Conservation (phyloP, 2,113 vertebrate genomes). For the Cisticola juncidis region DNA sequence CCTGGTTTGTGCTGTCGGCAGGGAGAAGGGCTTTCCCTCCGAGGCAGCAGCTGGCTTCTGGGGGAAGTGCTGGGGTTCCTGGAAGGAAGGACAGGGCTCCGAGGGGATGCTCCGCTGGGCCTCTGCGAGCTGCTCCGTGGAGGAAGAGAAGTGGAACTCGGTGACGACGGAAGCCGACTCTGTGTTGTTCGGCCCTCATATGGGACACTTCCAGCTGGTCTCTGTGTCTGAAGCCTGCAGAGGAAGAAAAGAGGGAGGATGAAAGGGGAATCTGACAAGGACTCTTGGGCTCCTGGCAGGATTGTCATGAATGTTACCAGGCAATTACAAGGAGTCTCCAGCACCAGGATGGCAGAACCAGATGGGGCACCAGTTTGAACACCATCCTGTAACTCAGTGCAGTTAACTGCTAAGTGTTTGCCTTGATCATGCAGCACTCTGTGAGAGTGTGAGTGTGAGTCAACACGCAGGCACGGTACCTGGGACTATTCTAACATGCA, state of each 20-base stretch:
- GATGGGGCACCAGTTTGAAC: neutral
- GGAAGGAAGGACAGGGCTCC: conserved; percentile 65
- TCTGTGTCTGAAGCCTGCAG: conserved; percentile 77
- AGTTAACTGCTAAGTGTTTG: neutral
- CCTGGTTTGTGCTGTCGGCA: conserved; percentile 77
- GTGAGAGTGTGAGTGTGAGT: too few species aligned
- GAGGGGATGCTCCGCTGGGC: conserved; percentile 67
- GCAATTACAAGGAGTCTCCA: neutral
- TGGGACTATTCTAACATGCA: neutral
- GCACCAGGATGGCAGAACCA: neutral
- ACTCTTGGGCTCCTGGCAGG: neutral
- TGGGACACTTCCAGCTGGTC: conserved; percentile 48
- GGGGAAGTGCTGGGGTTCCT: conserved; percentile 84
- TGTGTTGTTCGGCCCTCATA: conserved; percentile 60
- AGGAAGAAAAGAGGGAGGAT: neutral
- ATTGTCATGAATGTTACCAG: neutral
- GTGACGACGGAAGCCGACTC: conserved; percentile 43
- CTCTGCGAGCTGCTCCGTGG: conserved; percentile 74
- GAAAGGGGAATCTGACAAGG: neutral
- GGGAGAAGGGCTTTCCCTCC: conserved; percentile 87
- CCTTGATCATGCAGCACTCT: neutral
- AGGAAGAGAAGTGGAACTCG: conserved; percentile 43
- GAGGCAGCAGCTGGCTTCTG: conserved; percentile 76
- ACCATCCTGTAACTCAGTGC: neutral
- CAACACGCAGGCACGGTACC: fast-evolving